Conservation (phyloP, 2,113 vertebrate species). For the Mesocricetus auratus region DNA sequence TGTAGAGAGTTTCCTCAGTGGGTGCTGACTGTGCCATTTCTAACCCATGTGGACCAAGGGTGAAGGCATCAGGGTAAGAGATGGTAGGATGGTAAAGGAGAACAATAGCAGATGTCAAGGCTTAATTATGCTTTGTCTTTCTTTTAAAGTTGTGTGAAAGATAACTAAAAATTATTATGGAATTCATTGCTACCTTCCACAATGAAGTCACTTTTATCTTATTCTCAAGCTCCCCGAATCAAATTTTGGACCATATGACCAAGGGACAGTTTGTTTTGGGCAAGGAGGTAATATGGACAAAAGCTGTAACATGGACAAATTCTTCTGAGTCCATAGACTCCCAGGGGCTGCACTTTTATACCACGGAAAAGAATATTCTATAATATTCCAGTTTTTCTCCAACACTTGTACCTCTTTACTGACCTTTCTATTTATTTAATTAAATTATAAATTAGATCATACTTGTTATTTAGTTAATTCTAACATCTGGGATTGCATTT, state of each 20-base stretch:
- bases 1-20: slow-evolving; percentile 26
- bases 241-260: neutral
- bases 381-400: neutral
- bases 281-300: neutral
- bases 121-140: neutral
- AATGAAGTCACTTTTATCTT: neutral
- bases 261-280: neutral
- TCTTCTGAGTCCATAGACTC: neutral
- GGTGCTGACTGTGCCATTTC: neutral
- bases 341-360: neutral
- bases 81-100: neutral
- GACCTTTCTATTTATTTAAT: neutral
- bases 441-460: slow-evolving; percentile 3
- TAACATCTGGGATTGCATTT: neutral
- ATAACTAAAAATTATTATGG: neutral
- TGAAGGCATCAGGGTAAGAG: neutral
- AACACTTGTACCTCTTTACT: neutral
- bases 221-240: neutral
- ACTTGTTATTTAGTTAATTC: neutral
- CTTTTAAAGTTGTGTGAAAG: neutral
- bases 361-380: neutral
- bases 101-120: neutral
- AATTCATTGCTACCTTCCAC: neutral
- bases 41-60: neutral
- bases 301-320: neutral